Evolutionary conservation across 2,888 invertebrate species (phyloP).

Genomic region (Ophion obscuratus): DNA sequence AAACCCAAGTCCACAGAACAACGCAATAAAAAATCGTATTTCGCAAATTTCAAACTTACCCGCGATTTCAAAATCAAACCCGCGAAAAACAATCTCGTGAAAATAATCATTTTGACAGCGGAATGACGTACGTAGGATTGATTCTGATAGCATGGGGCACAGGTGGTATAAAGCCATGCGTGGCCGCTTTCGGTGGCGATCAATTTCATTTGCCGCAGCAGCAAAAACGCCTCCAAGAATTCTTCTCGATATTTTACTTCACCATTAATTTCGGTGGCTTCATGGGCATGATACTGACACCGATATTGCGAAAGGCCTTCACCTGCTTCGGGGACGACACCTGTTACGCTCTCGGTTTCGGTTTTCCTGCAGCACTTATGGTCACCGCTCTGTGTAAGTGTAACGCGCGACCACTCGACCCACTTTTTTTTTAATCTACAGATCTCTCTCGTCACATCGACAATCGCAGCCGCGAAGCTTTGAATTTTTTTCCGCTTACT

Average conservation of each 20-base stretch:
- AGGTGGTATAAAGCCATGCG: constrained; percentile 95
- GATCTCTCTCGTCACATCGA: neutral
- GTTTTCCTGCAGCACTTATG: constrained; percentile 91
- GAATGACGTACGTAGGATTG: constrained; percentile 86
- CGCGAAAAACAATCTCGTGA: neutral
- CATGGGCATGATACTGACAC: constrained; percentile 89
- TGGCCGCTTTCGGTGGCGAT: constrained; percentile 94
- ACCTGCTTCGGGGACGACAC: constrained; percentile 89
- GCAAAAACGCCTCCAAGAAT: constrained; percentile 88
- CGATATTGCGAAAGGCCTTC: constrained; percentile 88
- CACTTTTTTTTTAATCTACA: constrained; percentile 13
- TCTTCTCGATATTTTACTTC: constrained; percentile 94
- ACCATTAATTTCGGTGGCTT: constrained; percentile 90
- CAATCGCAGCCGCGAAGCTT: neutral
- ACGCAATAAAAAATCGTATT: too few relatives aligned
- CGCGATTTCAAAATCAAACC: too few relatives aligned
- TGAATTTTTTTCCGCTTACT: neutral
- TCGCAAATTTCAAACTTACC: too few relatives aligned
- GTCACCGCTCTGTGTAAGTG: constrained; percentile 87
- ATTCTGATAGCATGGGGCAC: constrained; percentile 90
- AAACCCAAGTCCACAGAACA: too few relatives aligned
- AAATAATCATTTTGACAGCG: constrained; percentile 80
- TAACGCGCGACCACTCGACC: constrained; percentile 35
- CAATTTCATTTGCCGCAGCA: constrained; percentile 91
- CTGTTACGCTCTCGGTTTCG: constrained; percentile 91